A percentile compares a stretch with the other conserved stretches of the same genome.
Conservation (phyloP, 2,888 invertebrate species). For the Parnassius apollo region DNA sequence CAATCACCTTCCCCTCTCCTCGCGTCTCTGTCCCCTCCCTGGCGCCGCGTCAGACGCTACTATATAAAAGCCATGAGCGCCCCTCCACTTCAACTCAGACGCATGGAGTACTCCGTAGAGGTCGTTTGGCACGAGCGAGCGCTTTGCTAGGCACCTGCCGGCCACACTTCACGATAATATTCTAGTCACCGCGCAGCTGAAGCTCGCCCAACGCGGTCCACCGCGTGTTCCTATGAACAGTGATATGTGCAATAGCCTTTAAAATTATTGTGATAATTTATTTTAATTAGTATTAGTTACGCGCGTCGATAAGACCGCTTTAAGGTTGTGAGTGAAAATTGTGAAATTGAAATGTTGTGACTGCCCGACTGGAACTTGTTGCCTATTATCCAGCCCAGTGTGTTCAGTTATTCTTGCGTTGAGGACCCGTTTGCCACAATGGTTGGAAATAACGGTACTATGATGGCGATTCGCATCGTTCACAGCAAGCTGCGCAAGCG, state of each 20-base stretch:
- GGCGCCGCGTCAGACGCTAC: constrained; percentile 64
- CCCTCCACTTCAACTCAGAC: constrained; percentile 79
- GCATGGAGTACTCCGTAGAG: constrained; percentile 83
- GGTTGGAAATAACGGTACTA: constrained; percentile 92
- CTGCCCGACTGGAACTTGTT: constrained; percentile 77
- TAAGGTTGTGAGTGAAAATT: constrained; percentile 79
- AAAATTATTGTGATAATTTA: constrained; percentile 78
- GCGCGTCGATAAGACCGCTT: constrained; percentile 63
- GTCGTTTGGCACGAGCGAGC: constrained; percentile 83
- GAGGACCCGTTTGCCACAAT: constrained; percentile 80
- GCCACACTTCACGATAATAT: constrained; percentile 74
- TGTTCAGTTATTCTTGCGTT: constrained; percentile 72
- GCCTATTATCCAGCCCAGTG: constrained; percentile 76
- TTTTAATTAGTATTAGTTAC: constrained; percentile 76
- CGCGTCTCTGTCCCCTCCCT: constrained; percentile 41
- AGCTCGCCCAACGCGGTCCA: constrained; percentile 75
- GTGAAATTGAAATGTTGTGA: constrained; percentile 77
- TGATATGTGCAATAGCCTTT: constrained; percentile 80
- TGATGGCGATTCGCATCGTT: constrained; percentile 94
- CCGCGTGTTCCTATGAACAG: constrained; percentile 80
- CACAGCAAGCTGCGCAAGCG: constrained; percentile 94
- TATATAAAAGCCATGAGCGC: constrained; percentile 73
- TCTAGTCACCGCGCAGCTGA: constrained; percentile 80
- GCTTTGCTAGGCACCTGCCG: constrained; percentile 83
- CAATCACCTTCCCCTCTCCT: constrained; percentile 36